Evolutionary conservation across 2,113 vertebrate species (phyloP), one percentile per base, ranked within the genome.

Genomic region (Esox niger): DNA sequence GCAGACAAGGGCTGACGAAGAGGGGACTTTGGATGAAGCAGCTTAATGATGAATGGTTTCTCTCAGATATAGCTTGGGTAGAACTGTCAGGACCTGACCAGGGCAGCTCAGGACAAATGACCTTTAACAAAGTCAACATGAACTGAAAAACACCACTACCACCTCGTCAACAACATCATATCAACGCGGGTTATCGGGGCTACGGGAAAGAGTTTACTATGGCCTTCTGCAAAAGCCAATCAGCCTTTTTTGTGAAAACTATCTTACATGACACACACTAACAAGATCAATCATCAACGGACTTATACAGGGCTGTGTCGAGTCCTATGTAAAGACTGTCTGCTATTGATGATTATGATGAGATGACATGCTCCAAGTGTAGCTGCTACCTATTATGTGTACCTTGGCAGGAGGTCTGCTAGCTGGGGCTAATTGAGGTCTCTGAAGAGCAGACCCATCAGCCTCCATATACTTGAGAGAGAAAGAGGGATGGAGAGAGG

Each of bases 381-480:
- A n/a, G n/a, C n/a, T n/a, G n/a, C n/a, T n/a, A n/a, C n/a, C n/a
- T n/a, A n/a, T n/a, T n/a, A n/a, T n/a, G n/a, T n/a, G 79, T 81
- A 86, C 85, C 86, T 86, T 87, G n/a, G n/a, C 86, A 83, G 74
- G 69, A 66, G 77, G 79, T 76, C 78, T 58, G 67, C 77, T 73
- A 69, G 80, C 82, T 82, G 67, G 62, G 71, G 78, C 80, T 88
- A 88, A 88, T 88, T 87, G 82, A 80, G 84, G 85, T 88, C 85
- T 88, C 79, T 66, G 73, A 74, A 84, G 75, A 87, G 78, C 75
- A 77, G 33, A 63, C 70, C 66, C 32, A 68, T 49, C 21, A 11
- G 21, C 66, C 65, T 32, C 54, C 72, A 31, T 4, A 62, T 56
- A 68, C 74, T 43, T 74, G 72, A 73, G 38, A 74, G 66, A 58